Base-by-base conservation (phyloP, 92 coral and sea anemone genomes). In the Plumapathes pennacea region DNA sequence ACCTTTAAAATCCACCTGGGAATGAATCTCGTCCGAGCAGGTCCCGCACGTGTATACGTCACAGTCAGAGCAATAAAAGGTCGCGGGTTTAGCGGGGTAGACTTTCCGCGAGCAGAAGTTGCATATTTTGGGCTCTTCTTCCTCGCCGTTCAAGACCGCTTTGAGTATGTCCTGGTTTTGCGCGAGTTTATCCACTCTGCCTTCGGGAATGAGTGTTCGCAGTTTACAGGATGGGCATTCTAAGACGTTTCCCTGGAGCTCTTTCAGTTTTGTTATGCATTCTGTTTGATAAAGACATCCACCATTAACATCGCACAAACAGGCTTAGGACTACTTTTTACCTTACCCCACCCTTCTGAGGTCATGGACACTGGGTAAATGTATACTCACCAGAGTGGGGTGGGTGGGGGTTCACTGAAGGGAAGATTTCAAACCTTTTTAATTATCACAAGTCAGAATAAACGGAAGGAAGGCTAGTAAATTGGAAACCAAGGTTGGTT, bases 21-120 rank as follows among this genome's bases (percentile, higher is more conserved):
- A 84, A 50, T 94, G 99, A 52, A 94, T 94, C 44, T 79, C 84
- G 49, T 94, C 99, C 8, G 90, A 94, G 28, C 99, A 94, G 38
- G 76, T 62, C 5, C 99, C 99, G 45, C 99, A 94, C 3, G 83
- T 70, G 15, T 56, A 77, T 21, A 94, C 90, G 4, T 80, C 89
- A 62, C 99, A 94, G 30, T 94, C 97, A 1, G 73, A 71, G 33
- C 99, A 94, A 31, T 72, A 80, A 25, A 94, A 78, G 2, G 97
- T 83, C 0, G 89, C 99, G 7, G 89, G 71, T 71, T 80, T 84
- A 6, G 99, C 90, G n/a, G 99, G 99, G 37, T 84, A 94, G 49
- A 89, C 96, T 71, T 94, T 94, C 24, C 79, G 74, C 14, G 84
- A 69, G 25, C 99, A 94, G 57, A 94, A 94, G 40, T 94, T 89